Base-by-base conservation (phyloP, 2,888 invertebrate species). In the Apamea crenata region DNA sequence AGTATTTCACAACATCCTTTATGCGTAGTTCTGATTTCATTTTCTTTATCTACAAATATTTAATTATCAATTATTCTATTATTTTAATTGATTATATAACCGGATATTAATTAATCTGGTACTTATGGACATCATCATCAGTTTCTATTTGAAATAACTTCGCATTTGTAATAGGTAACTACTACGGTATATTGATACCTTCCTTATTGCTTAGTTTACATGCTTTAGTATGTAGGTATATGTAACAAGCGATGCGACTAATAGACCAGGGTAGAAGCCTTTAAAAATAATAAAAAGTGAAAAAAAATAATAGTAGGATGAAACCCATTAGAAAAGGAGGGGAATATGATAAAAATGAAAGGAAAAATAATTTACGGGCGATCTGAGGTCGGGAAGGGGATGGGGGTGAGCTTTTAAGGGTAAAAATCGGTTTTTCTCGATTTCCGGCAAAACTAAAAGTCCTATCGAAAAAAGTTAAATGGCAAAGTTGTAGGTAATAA, bases 171-270 rank as follows among this genome's bases (percentile, higher is more conserved):
- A 76, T 67, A 77, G 56, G 36, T 63, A 80, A 25, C 18, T 53
- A 21, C 12, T 29, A 25, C 65, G 10, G 18, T 65, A 77, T 50
- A 81, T 65, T 76, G 65, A 80, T 88, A 81, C 76, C 85, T 87
- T 89, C 90, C 90, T 90, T 83, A 87, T 89, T 90, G 84, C 81
- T 73, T 83, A 76, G 80, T 80, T 85, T 74, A 78, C 84, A 83
- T 86, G 78, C 69, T 68, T 83, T 75, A 66, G 73, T 80, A 74
- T 77, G 79, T 80, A 82, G 66, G 69, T 79, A 87, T 87, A 79
- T 88, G 87, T 87, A 88, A 81, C 86, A 81, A 69, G 69, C 59
- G 65, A 82, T 73, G 73, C 78, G 74, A 71, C 67, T 75, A 84
- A n/a, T n/a, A n/a, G n/a, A n/a, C n/a, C n/a, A n/a, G n/a, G n/a